phyloP scores from a whole-genome alignment of 2,113 vertebrate species.

The Istiophorus platypterus region DNA sequence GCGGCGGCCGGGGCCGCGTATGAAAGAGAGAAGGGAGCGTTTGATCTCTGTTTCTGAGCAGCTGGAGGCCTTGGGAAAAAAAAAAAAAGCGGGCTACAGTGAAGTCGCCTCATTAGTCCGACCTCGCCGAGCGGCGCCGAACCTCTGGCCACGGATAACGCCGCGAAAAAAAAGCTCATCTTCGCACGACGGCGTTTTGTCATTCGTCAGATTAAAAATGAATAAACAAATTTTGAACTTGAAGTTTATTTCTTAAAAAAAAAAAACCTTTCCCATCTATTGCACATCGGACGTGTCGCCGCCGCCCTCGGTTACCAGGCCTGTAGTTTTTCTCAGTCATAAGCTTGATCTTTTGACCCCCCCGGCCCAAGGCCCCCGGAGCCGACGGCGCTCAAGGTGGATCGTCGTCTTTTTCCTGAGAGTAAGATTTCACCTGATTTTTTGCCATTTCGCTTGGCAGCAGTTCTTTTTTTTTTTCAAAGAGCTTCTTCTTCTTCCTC shows the following conservation, averaged over 20 bases:
- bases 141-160: not conserved
- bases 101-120: constrained; percentile 32
- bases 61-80: constrained; percentile 39
- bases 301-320: not conserved
- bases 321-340: not conserved
- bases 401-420: no score
- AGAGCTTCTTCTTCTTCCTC: not conserved
- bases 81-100: constrained; percentile 13
- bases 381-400: no score
- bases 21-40: constrained; percentile 7
- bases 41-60: constrained; percentile 48
- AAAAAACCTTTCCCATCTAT: no score
- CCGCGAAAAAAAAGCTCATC: not conserved
- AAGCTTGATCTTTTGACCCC: not conserved
- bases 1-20: no score
- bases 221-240: no score
- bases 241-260: no score
- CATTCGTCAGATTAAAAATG: not conserved
- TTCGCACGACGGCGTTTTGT: not conserved
- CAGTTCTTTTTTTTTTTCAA: not conserved
- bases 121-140: not conserved
- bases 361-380: no score
- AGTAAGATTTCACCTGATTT: not conserved
- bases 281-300: no score
- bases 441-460: not conserved